Evolutionary conservation across 2,797 vertebrate genomes (phyloP).

Genomic region (Coluber constrictor): DNA sequence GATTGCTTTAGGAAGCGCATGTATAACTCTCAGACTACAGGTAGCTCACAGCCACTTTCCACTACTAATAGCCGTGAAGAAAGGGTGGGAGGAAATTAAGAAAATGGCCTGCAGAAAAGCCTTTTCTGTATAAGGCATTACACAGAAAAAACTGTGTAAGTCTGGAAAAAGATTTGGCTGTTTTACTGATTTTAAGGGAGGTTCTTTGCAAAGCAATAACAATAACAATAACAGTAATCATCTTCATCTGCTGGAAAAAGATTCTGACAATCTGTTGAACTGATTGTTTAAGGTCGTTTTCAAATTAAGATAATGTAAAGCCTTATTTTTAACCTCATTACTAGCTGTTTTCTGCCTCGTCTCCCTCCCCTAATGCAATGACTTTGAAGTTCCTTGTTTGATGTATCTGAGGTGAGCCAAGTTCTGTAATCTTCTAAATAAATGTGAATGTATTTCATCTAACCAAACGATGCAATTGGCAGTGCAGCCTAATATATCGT

Average conservation of each 20-base stretch:
- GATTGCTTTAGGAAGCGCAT: not conserved
- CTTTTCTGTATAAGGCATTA: not conserved
- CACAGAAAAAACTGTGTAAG: not conserved
- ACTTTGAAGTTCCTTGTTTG: not conserved
- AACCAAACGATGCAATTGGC: not conserved
- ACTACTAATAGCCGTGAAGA: not conserved
- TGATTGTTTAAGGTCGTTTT: not conserved
- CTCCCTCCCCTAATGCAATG: slow-evolving; percentile 7
- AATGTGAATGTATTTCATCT: not conserved
- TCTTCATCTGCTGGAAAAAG: not conserved
- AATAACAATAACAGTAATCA: not conserved
- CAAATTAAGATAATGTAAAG: not conserved
- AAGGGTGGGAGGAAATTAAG: not conserved
- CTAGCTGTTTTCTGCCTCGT: not conserved
- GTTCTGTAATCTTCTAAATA: not conserved
- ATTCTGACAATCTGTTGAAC: not conserved
- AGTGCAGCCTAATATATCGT: not conserved
- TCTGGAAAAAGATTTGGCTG: not conserved
- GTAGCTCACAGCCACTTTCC: not conserved
- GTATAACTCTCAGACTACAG: not conserved
- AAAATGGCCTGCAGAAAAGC: not conserved
- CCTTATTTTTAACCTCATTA: not conserved
- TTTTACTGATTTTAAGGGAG: not conserved
- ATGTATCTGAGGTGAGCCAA: not conserved
- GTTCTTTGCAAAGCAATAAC: not conserved